phyloP scores from a whole-genome alignment of 2,888 invertebrate genomes.

The Euplagia quadripunctaria region DNA sequence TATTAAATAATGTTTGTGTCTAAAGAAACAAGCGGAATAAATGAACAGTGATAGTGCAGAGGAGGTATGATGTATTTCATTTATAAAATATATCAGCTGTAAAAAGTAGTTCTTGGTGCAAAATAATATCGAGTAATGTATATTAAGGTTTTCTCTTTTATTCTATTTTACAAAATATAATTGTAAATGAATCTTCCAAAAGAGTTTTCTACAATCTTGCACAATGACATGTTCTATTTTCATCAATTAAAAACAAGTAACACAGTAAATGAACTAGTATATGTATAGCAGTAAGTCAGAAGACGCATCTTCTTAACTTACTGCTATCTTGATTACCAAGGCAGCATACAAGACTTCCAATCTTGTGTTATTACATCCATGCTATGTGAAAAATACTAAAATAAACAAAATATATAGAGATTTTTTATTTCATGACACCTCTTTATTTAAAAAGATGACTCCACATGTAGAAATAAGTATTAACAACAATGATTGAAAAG shows the following conservation, averaged over 20 bases:
- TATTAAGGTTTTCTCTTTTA: too few species aligned
- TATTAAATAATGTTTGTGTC: background rate
- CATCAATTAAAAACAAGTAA: background rate
- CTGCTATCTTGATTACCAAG: too few species aligned
- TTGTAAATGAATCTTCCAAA: too few species aligned
- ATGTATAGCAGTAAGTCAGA: too few species aligned
- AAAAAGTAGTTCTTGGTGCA: too few species aligned
- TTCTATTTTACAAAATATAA: too few species aligned
- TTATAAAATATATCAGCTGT: too few species aligned
- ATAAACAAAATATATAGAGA: background rate
- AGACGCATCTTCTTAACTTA: too few species aligned
- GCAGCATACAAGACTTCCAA: background rate
- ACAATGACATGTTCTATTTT: too few species aligned
- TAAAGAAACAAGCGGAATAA: background rate
- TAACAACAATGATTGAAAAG: too few species aligned
- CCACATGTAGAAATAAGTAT: background rate
- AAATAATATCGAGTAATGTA: too few species aligned
- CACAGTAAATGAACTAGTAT: background rate
- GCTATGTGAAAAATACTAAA: background rate
- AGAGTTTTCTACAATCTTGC: too few species aligned
- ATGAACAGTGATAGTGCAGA: slow-evolving; percentile 6
- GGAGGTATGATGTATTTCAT: slow-evolving; percentile 6
- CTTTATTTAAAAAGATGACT: background rate
- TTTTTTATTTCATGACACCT: background rate
- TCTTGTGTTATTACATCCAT: background rate